These are phyloP conservation scores for Chamaea fasciata DNA, from an alignment of 2,113 vertebrate species.

Conservation along the genomic window DNA sequence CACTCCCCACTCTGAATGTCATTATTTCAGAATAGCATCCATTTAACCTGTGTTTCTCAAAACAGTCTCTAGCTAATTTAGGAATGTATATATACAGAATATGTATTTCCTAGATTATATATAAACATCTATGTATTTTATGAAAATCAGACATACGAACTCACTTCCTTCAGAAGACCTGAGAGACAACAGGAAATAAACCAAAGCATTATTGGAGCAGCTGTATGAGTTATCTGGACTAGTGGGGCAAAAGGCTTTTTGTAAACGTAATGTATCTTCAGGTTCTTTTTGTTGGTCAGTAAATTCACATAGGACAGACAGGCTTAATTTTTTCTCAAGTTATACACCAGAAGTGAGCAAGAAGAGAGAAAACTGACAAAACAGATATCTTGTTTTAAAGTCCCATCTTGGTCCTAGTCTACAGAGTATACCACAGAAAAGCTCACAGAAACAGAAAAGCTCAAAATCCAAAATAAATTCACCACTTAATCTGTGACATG, in stretches of 20 bases:
- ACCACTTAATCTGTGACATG: neutral
- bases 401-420: neutral
- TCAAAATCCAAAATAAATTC: neutral
- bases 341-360: neutral
- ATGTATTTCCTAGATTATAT: neutral
- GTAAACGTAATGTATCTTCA: neutral
- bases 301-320: neutral
- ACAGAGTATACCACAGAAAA: neutral
- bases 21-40: neutral
- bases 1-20: neutral
- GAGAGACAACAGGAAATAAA: neutral
- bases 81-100: neutral
- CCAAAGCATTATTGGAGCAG: neutral
- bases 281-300: neutral
- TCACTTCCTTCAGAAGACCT: neutral
- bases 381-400: neutral
- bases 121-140: neutral
- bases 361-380: neutral
- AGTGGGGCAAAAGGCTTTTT: neutral
- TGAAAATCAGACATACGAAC: neutral
- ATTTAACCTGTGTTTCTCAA: neutral
- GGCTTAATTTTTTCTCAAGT: neutral
- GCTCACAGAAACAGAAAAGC: neutral
- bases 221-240: neutral
- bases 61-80: neutral